phyloP scores from a whole-genome alignment of 2,113 vertebrate genomes.

The Oplegnathus fasciatus region DNA sequence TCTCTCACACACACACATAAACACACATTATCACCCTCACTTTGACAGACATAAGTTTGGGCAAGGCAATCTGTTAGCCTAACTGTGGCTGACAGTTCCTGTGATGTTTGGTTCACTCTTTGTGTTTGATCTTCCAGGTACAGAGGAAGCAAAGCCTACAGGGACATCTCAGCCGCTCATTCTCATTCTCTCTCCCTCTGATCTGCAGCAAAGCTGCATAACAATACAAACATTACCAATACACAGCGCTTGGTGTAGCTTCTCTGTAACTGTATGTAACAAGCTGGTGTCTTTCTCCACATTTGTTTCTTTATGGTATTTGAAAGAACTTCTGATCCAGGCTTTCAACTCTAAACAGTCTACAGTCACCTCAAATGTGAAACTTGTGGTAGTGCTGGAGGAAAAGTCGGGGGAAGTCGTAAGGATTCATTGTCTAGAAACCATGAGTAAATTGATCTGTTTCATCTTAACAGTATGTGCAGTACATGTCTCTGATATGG shows the following conservation, averaged over 20 bases:
- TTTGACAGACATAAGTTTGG: slow-evolving; percentile 65
- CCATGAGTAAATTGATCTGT: not conserved
- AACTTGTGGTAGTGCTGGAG: not conserved
- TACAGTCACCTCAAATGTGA: not conserved
- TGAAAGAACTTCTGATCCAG: not conserved
- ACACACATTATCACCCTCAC: slow-evolving; percentile 3
- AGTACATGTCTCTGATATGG: not conserved
- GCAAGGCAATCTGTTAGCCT: slow-evolving; percentile 69
- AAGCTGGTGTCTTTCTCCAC: not conserved
- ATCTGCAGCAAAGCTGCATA: slow-evolving; percentile 60
- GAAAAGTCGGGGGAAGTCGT: not conserved
- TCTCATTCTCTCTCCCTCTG: slow-evolving; percentile 59
- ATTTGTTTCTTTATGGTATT: not conserved
- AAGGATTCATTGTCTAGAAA: not conserved
- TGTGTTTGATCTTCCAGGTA: slow-evolving; percentile 79
- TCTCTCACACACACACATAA: not conserved
- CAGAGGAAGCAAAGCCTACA: slow-evolving; percentile 64
- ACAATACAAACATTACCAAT: slow-evolving; percentile 35
- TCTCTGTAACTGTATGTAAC: slow-evolving; percentile 18
- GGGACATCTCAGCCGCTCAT: slow-evolving; percentile 60
- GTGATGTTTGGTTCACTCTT: slow-evolving; percentile 62
- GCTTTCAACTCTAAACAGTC: not conserved
- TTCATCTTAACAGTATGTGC: not conserved
- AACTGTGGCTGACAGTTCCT: slow-evolving; percentile 69
- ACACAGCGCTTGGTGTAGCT: not conserved